A percentile compares a stretch with the other conserved stretches of the same genome.
These are phyloP conservation scores for Neoaliturus tenellus DNA, from an alignment of 2,888 invertebrate species.

Conservation along the genomic window DNA sequence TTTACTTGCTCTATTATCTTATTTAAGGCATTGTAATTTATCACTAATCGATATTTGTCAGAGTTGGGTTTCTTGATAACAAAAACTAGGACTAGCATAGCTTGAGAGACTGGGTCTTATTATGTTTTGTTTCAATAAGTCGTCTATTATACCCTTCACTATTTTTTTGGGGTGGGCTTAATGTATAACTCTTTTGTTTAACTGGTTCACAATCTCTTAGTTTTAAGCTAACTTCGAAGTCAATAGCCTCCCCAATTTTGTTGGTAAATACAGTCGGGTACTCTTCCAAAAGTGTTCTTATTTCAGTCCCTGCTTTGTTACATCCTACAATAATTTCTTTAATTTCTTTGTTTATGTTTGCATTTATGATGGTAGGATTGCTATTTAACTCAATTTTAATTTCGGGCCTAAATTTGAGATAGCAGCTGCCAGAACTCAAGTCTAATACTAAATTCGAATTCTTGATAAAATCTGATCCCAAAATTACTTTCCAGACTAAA, in stretches of 20 bases:
- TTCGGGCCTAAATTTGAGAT: no score
- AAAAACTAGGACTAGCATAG: conserved; percentile 3
- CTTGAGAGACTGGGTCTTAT: neutral
- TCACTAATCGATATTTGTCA: conserved; percentile 1
- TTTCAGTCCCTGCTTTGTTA: neutral
- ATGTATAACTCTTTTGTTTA: neutral
- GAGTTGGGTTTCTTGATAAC: neutral
- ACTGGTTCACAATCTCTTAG: neutral
- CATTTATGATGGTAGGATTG: no score
- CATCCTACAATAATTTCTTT: no score
- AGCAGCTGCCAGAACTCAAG: no score
- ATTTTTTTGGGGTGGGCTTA: neutral
- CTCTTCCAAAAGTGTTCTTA: neutral
- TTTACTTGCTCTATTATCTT: neutral
- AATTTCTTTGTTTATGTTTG: no score
- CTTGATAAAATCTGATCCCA: no score
- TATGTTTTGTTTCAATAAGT: neutral
- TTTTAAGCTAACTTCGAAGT: neutral
- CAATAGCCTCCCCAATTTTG: neutral
- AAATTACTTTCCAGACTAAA: no score
- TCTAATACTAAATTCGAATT: no score
- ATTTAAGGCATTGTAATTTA: conserved; percentile 9
- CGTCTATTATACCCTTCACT: conserved; percentile 9
- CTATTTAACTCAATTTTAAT: no score
- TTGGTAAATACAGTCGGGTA: conserved; percentile 2